Percentiles rank a stretch among this genome's conserved stretches.
Evolutionary conservation across 2,113 vertebrate genomes (phyloP).

Genomic region (Cairina moschata): DNA sequence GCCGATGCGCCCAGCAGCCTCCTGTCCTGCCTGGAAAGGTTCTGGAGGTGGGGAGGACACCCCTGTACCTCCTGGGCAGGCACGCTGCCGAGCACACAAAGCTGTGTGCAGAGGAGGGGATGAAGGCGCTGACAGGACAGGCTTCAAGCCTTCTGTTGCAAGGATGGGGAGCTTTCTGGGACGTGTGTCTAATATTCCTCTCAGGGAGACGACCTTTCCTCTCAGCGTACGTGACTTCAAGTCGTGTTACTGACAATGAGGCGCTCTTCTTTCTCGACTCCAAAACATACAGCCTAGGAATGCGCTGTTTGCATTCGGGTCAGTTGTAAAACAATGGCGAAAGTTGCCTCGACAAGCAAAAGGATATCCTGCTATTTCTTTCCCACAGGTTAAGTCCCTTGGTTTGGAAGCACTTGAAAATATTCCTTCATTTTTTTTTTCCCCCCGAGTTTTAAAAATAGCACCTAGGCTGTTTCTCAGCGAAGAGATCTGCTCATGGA

Average conservation of each 20-base stretch:
- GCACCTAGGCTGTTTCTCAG: background rate
- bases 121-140: background rate
- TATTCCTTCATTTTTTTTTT: background rate
- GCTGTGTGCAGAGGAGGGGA: background rate
- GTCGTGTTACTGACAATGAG: background rate
- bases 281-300: background rate
- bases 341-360: background rate
- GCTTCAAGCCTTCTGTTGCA: background rate
- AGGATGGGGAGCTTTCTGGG: background rate
- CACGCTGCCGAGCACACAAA: background rate
- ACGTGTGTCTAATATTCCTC: background rate
- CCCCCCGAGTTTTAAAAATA: background rate
- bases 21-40: background rate
- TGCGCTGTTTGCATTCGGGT: background rate
- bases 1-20: background rate
- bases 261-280: background rate
- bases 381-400: background rate
- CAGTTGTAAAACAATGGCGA: background rate
- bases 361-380: slow-evolving; percentile 9
- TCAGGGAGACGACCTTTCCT: background rate
- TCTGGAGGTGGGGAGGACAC: background rate
- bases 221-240: background rate
- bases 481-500: background rate
- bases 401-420: background rate
- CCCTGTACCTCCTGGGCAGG: background rate